Conservation (phyloP, 2,888 invertebrate genomes). For the Cordylochernes scorpioides region DNA sequence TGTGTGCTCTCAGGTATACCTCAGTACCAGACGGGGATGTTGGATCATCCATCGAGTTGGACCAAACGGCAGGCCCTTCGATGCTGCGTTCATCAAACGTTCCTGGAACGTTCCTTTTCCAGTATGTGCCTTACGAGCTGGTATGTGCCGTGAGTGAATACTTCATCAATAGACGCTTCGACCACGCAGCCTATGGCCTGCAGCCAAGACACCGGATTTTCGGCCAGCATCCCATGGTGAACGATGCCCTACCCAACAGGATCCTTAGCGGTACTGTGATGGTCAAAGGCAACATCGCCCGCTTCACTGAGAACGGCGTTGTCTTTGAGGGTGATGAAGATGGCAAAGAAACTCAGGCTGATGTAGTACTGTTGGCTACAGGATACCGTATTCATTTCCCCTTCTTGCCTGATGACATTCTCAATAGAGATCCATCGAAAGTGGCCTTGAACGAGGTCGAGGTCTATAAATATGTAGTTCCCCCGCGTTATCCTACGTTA, state of each 20-base stretch:
- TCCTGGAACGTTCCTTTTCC: conserved; percentile 1
- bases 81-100: conserved; percentile 9
- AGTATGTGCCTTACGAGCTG: background rate
- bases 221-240: conserved; percentile 17
- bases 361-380: conserved; percentile 21
- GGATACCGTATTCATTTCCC: conserved; percentile 21
- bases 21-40: conserved; percentile 25
- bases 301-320: conserved; percentile 12
- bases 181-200: conserved; percentile 22
- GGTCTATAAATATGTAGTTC: conserved; percentile 9
- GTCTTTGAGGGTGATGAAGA: conserved; percentile 16
- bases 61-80: conserved; percentile 21
- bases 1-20: conserved; percentile 18
- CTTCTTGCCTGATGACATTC: conserved; percentile 17
- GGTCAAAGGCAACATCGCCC: conserved; percentile 18
- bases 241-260: conserved; percentile 23
- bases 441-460: conserved; percentile 4
- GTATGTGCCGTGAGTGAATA: background rate
- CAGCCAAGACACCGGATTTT: conserved; percentile 19
- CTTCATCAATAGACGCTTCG: conserved; percentile 12
- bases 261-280: conserved; percentile 21
- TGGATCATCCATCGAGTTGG: conserved; percentile 25
- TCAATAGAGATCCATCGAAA: no score
- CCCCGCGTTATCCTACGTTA: conserved; percentile 39
- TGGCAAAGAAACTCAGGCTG: conserved; percentile 12